Evolutionary conservation across 2,888 invertebrate species (phyloP).

Genomic region (Chymomyza amoena): DNA sequence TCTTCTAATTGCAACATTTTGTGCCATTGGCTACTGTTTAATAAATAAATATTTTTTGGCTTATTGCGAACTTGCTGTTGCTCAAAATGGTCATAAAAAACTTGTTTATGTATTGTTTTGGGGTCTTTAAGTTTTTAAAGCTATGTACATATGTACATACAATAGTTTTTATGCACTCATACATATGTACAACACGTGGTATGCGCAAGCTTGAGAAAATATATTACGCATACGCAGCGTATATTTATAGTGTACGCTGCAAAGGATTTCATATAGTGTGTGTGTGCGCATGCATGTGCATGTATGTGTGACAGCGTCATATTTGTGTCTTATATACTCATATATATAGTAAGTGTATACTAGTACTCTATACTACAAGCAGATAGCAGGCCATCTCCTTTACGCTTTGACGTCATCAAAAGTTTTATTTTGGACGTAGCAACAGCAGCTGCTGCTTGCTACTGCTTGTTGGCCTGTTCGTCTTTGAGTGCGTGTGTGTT

Average conservation of each 20-base stretch:
- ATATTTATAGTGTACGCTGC: conserved; percentile 2
- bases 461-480: neutral
- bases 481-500: conserved; percentile 10
- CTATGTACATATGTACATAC: neutral
- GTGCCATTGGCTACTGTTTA: neutral
- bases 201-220: neutral
- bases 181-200: conserved; percentile 2
- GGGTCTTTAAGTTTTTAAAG: neutral
- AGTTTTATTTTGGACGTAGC: conserved; percentile 65
- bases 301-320: conserved; percentile 4
- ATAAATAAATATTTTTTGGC: neutral
- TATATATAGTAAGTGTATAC: conserved; percentile 2
- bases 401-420: conserved; percentile 70
- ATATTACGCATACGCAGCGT: neutral
- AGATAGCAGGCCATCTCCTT: conserved; percentile 44
- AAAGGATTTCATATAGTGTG: conserved; percentile 1
- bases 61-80: neutral
- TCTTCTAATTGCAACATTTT: neutral
- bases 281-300: conserved; percentile 2
- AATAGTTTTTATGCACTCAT: neutral
- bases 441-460: conserved; percentile 36
- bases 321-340: conserved; percentile 18
- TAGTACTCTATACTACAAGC: too few relatives aligned
- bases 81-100: neutral
- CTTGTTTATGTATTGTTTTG: neutral